Base-by-base conservation (phyloP, 2,888 invertebrate genomes). In the Microplitis deprimator region DNA sequence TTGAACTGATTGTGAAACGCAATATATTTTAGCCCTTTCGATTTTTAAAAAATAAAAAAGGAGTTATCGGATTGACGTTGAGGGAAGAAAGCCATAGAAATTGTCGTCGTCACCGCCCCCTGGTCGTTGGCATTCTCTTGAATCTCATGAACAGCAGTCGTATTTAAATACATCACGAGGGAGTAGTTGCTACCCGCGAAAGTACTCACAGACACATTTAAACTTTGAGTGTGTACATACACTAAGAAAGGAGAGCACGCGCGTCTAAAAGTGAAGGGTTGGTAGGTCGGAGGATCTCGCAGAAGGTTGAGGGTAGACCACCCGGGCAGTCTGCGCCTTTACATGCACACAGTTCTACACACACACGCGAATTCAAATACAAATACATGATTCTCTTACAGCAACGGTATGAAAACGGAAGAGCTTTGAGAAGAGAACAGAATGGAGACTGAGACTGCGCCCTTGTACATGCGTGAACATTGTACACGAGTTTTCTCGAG, bases 261-360 rank as follows among this genome's bases (percentile, higher is more conserved):
- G 16, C 76, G 72, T 78, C 77, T 71, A 74, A 13, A 76, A 78
- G 68, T 76, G 77, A 80, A 81, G 79, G 79, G 79, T 79, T 81
- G 77, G 72, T 68, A 75, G 78, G 79, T 78, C 75, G 77, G 70
- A 67, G 70, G 69, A 73, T 68, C 29, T 29, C 29, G 62, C 38
- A n/a, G 59, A 71, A 62, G 73, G 65, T 50, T 50, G 10, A 50
- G 50, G 13, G 50, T 50, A 50, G 13, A 50, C 50, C 50, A 29
- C 62, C 75, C 72, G 71, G 40, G 68, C 13, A 78, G 75, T 69
- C 70, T 78, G 75, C 76, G 71, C 77, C 73, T 75, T 70, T 75
- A 41, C 78, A 70, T 77, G 73, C 70, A 40, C n/a, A 62, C 74
- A 75, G 65, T 68, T 29, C 60, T 77, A 75, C 50, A 71, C 76